Conservation (phyloP, 2,888 invertebrate genomes). For the Bellardia bayeri region DNA sequence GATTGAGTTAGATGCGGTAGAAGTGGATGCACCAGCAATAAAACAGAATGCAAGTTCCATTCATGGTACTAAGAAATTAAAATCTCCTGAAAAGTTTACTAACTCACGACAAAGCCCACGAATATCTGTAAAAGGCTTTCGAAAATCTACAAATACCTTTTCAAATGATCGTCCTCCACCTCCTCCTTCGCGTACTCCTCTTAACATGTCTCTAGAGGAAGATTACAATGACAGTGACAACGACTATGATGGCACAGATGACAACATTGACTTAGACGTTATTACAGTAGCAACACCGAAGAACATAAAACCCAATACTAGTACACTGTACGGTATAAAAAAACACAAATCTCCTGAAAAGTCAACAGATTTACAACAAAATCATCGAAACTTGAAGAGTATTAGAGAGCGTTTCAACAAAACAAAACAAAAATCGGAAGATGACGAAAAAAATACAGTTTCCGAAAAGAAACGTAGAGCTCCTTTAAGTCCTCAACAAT, state of each 20-base stretch:
- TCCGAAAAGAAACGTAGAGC: slow-evolving; percentile 66
- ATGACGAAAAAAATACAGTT: slow-evolving; percentile 19
- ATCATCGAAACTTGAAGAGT: slow-evolving; percentile 24
- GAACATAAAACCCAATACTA: slow-evolving; percentile 50
- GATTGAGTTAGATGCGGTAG: slow-evolving; percentile 6
- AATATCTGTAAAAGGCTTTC: no score
- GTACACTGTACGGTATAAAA: slow-evolving; percentile 38
- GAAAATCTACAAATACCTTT: slow-evolving; percentile 4
- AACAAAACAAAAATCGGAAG: slow-evolving; percentile 41
- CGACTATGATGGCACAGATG: background rate
- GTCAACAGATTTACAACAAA: background rate
- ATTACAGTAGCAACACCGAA: slow-evolving; percentile 14
- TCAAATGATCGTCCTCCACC: background rate
- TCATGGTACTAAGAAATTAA: background rate
- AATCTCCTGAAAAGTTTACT: background rate
- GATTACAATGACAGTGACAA: background rate
- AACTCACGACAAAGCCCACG: background rate
- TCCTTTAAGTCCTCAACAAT: slow-evolving; percentile 72
- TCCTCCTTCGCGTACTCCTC: background rate
- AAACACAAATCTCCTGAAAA: slow-evolving; percentile 25
- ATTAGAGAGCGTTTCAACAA: slow-evolving; percentile 50
- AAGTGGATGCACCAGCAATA: slow-evolving; percentile 61
- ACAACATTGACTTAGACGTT: slow-evolving; percentile 34
- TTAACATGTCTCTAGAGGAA: slow-evolving; percentile 1
- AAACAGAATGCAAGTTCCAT: background rate